These are phyloP conservation scores for Eulemur rufifrons DNA, from an alignment of 2,113 vertebrate species.

Conservation along the genomic window DNA sequence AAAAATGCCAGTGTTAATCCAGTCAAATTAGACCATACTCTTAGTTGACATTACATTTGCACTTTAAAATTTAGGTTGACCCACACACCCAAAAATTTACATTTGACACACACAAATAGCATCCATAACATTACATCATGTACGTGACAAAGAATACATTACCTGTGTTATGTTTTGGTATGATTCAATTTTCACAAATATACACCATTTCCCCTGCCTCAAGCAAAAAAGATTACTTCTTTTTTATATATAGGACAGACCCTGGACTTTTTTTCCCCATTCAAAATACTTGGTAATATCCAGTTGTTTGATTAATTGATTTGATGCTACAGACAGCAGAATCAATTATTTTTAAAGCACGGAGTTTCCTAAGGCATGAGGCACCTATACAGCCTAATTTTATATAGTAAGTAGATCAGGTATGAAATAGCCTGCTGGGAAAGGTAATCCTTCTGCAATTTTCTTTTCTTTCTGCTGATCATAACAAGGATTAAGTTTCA, in stretches of 20 bases:
- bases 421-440: neutral
- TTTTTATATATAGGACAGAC: neutral
- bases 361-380: neutral
- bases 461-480: neutral
- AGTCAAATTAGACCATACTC: neutral
- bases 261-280: neutral
- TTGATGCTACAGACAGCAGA: neutral
- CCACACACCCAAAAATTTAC: neutral
- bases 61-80: neutral
- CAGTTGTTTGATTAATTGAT: neutral
- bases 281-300: neutral
- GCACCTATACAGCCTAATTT: neutral
- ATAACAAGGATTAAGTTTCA: neutral
- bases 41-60: neutral
- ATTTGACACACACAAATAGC: neutral
- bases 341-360: neutral
- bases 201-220: neutral
- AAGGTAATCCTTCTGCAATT: neutral
- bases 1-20: neutral
- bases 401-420: neutral
- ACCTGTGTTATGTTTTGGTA: neutral
- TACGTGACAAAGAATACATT: neutral
- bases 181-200: conserved; percentile 28
- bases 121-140: neutral
- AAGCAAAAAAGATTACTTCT: neutral